Percentiles rank a stretch among this genome's conserved stretches.
Evolutionary conservation across 2,888 invertebrate genomes (phyloP).

Genomic region (Leptopterna dolabrata): DNA sequence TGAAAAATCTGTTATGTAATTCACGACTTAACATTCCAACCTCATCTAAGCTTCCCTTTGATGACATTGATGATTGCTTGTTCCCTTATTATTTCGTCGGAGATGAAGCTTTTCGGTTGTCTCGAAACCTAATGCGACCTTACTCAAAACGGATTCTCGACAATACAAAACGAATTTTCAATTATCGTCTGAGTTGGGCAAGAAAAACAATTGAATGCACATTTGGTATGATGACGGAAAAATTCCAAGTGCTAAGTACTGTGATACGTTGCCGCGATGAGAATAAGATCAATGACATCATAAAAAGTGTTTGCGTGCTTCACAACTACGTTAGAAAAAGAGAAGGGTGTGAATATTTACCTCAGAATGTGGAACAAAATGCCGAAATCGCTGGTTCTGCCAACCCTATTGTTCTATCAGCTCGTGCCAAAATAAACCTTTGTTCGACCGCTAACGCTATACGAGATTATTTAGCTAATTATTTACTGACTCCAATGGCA

Average conservation of each 20-base stretch:
- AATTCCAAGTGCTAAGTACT: slow-evolving; percentile 26
- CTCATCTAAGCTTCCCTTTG: neutral
- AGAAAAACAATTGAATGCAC: too few relatives aligned
- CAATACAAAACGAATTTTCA: slow-evolving; percentile 18
- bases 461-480: neutral
- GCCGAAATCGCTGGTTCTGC: neutral
- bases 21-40: slow-evolving; percentile 59
- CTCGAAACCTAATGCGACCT: slow-evolving; percentile 28
- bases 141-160: neutral
- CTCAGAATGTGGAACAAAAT: too few relatives aligned
- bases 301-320: neutral
- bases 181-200: slow-evolving; percentile 12
- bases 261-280: neutral
- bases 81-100: too few relatives aligned
- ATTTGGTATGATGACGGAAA: too few relatives aligned
- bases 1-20: slow-evolving; percentile 59
- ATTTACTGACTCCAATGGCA: neutral
- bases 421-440: neutral
- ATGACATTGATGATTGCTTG: slow-evolving; percentile 60
- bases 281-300: neutral
- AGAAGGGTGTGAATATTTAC: neutral
- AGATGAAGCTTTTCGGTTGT: too few relatives aligned
- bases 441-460: slow-evolving; percentile 44
- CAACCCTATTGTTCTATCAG: neutral
- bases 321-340: slow-evolving; percentile 21